Evolutionary conservation across 2,797 vertebrate genomes (phyloP).

Genomic region (Anguilla pacifica): DNA sequence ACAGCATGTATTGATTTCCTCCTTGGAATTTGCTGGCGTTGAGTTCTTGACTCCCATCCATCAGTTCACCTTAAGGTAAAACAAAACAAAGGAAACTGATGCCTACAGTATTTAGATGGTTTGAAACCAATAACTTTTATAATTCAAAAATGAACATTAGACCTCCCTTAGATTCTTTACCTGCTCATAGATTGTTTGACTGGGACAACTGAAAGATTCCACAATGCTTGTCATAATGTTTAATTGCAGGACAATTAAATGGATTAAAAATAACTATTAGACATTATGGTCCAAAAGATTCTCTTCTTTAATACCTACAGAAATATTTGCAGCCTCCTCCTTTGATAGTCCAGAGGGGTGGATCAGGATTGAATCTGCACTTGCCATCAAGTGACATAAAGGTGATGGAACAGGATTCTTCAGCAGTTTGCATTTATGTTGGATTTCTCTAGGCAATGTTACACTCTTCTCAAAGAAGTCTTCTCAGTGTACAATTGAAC

Average conservation of each 20-base stretch:
- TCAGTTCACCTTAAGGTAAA: not conserved
- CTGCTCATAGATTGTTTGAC: not conserved
- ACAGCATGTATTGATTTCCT: constrained; percentile 15
- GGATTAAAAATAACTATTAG: not conserved
- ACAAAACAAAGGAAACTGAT: not conserved
- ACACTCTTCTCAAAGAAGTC: too few species aligned
- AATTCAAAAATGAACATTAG: not conserved
- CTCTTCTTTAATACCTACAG: not conserved
- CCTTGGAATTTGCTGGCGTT: constrained; percentile 11
- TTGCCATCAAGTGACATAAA: not conserved
- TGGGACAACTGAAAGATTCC: not conserved
- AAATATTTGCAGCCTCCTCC: not conserved
- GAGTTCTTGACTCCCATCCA: constrained; percentile 12
- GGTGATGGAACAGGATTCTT: not conserved
- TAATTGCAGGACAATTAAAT: not conserved
- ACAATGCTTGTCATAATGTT: not conserved
- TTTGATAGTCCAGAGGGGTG: not conserved
- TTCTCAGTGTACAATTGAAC: too few species aligned
- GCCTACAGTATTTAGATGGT: not conserved
- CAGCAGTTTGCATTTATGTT: not conserved
- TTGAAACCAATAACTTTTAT: not conserved
- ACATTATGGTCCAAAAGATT: not conserved
- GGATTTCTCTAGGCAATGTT: not conserved
- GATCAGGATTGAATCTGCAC: not conserved
- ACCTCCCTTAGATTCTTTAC: not conserved